Evolutionary conservation across 2,888 invertebrate genomes (phyloP).

Genomic region (Labia minor): DNA sequence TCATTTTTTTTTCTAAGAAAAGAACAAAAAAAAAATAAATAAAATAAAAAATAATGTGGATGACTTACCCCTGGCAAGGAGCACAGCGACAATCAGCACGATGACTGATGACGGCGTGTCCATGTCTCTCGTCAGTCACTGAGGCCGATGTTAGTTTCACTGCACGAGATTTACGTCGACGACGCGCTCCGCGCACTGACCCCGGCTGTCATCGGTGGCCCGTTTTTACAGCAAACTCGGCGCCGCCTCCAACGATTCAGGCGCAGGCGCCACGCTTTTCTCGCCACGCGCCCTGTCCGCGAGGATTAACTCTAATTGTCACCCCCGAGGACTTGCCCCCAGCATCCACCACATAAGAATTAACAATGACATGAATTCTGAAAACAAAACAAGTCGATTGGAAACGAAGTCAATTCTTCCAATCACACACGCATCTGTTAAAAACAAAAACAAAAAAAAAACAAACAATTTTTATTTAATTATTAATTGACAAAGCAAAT

Average conservation of each 20-base stretch:
- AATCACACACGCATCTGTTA: background rate
- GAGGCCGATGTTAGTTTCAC: background rate
- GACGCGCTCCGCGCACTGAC: conserved; percentile 5
- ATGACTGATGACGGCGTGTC: background rate
- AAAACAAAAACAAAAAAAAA: background rate
- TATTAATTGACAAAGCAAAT: too few relatives aligned
- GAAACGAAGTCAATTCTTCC: too few relatives aligned
- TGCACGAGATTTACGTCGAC: background rate
- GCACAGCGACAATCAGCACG: background rate
- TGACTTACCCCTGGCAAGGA: background rate
- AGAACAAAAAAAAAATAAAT: too few relatives aligned
- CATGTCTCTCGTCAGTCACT: background rate
- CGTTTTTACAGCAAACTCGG: background rate
- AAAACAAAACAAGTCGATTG: too few relatives aligned
- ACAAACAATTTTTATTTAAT: too few relatives aligned
- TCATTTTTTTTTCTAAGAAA: too few relatives aligned
- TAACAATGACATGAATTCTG: too few relatives aligned
- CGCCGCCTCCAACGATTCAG: background rate
- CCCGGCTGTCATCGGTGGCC: background rate
- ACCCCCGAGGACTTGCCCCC: background rate
- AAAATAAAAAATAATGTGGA: too few relatives aligned
- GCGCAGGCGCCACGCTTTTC: background rate
- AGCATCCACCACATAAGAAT: too few relatives aligned
- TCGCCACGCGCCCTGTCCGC: background rate
- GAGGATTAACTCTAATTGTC: background rate